Percentiles rank a stretch among this genome's conserved stretches.
phyloP scores from a whole-genome alignment of 2,888 invertebrate species.

The Dioctria rufipes region DNA sequence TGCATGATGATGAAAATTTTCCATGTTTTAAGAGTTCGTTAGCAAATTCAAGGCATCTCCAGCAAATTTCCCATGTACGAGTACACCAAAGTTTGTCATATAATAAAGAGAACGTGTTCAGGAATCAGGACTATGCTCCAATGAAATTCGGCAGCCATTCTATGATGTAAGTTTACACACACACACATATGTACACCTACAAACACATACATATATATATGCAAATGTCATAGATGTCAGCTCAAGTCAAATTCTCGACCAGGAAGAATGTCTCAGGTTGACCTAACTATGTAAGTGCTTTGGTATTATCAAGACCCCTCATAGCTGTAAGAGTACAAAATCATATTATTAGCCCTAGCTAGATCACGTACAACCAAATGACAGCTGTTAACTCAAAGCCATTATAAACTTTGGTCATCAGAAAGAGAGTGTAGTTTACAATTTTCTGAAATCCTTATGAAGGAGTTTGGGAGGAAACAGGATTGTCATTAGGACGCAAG shows the following conservation, averaged over 20 bases:
- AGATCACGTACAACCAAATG: conserved; percentile 54
- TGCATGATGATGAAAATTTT: conserved; percentile 10
- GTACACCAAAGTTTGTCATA: conserved; percentile 9
- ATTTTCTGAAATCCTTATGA: conserved; percentile 21
- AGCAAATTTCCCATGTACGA: conserved; percentile 1
- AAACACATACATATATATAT: too few species aligned
- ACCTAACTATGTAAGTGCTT: neutral
- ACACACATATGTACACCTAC: too few species aligned
- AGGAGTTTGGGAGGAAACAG: neutral
- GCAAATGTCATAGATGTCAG: neutral
- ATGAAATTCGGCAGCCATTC: conserved; percentile 2
- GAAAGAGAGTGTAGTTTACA: conserved; percentile 51
- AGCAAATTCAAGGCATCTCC: conserved; percentile 13
- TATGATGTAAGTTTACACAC: conserved; percentile 6
- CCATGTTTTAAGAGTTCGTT: conserved; percentile 17
- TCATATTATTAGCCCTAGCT: conserved; percentile 25
- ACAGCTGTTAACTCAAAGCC: conserved; percentile 56
- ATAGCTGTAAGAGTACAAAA: neutral
- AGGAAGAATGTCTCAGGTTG: conserved; percentile 17
- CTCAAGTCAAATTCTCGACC: conserved; percentile 9
- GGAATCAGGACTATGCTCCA: neutral
- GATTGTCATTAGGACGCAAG: neutral
- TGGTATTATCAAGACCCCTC: conserved; percentile 13
- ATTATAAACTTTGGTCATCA: conserved; percentile 58
- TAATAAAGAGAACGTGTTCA: conserved; percentile 9